Evolutionary conservation across 2,797 vertebrate species (phyloP).

Genomic region (Poeciliopsis paucimaculata): DNA sequence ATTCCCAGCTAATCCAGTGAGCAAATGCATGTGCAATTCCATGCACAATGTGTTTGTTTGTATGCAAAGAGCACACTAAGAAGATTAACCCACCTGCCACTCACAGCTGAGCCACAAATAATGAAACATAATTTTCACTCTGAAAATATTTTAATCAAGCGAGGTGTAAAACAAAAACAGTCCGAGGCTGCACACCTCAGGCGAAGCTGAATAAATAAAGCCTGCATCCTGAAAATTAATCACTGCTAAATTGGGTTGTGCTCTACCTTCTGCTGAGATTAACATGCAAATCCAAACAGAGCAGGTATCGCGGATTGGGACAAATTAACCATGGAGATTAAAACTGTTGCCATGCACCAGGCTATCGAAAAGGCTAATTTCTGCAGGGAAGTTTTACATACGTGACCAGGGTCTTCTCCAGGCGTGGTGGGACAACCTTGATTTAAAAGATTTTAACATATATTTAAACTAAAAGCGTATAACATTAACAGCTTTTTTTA

Average conservation of each 20-base stretch:
- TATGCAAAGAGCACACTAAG: not conserved
- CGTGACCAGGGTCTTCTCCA: not conserved
- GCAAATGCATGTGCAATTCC: not conserved
- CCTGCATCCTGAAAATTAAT: constrained; percentile 7
- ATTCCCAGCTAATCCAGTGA: not conserved
- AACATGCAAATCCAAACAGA: not conserved
- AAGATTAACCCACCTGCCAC: constrained; percentile 5
- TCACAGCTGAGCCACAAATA: not conserved
- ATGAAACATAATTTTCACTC: not conserved
- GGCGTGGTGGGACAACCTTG: not conserved
- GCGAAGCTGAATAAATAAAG: not conserved
- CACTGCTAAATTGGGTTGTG: not conserved
- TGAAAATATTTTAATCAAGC: constrained; percentile 5
- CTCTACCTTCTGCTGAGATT: constrained; percentile 8
- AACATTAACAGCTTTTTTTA: not conserved
- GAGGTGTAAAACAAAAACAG: constrained; percentile 7
- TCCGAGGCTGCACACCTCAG: not conserved
- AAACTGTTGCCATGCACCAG: not conserved
- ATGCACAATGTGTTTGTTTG: not conserved
- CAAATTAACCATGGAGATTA: constrained; percentile 5
- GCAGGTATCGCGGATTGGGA: not conserved
- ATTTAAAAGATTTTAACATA: not conserved
- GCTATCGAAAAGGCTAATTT: not conserved
- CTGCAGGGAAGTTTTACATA: not conserved
- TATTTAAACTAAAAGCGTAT: not conserved